Conservation (phyloP, 1,140 invertebrate species). For the Pachypsylla venusta region DNA sequence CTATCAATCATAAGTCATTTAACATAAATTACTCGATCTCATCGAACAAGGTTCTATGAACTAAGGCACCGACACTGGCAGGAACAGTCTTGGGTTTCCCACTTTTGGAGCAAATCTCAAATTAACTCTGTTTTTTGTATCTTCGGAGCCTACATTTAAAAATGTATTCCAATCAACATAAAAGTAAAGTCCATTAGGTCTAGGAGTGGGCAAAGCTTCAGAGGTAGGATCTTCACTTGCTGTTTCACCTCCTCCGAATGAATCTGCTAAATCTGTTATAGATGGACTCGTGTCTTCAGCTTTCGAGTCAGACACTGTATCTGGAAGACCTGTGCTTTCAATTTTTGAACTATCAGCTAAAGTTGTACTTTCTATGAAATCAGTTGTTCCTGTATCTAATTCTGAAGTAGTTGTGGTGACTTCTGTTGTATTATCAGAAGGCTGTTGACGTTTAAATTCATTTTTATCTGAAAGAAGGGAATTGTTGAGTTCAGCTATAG, state of each 20-base stretch:
- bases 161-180: slow-evolving; percentile 72
- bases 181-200: slow-evolving; percentile 62
- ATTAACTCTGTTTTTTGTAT: slow-evolving; percentile 45
- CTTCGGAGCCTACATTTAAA: slow-evolving; percentile 61
- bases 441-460: slow-evolving; percentile 33
- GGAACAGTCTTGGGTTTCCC: slow-evolving; percentile 57
- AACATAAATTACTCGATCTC: slow-evolving; percentile 6
- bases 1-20: neutral
- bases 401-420: neutral
- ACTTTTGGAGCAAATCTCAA: slow-evolving; percentile 60
- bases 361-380: slow-evolving; percentile 26
- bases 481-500: slow-evolving; percentile 29
- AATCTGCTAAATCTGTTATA: slow-evolving; percentile 51
- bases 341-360: neutral
- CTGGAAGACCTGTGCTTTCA: neutral
- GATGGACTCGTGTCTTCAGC: slow-evolving; percentile 25
- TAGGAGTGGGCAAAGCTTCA: slow-evolving; percentile 36
- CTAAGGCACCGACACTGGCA: slow-evolving; percentile 50
- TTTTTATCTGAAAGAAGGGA: slow-evolving; percentile 25
- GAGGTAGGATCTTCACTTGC: slow-evolving; percentile 37
- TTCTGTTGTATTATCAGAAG: slow-evolving; percentile 15
- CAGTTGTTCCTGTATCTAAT: slow-evolving; percentile 9
- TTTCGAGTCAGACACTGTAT: neutral
- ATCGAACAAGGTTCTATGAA: neutral
- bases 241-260: slow-evolving; percentile 47